Conservation (phyloP, 1,140 invertebrate species). For the Diploscapter pachys region DNA sequence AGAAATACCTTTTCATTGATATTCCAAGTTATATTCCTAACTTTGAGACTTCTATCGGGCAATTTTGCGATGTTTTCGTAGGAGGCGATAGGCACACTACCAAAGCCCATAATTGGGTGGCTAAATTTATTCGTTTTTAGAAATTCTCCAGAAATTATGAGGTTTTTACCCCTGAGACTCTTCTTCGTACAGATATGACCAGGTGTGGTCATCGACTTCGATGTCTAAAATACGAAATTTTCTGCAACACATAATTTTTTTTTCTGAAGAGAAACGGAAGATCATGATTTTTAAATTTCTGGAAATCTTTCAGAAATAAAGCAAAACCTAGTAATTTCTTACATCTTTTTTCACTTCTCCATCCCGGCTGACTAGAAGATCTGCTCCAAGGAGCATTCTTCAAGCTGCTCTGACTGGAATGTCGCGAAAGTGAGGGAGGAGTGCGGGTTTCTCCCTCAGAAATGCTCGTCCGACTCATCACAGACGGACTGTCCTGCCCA, state of each 20-base stretch:
- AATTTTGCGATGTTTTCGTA: conserved; percentile 21
- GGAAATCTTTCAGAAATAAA: too few species aligned
- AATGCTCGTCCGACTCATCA: too few species aligned
- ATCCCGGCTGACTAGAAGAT: conserved; percentile 16
- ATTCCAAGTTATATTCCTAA: conserved; percentile 29
- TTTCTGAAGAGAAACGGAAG: too few species aligned
- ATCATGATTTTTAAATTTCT: too few species aligned
- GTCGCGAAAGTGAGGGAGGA: too few species aligned
- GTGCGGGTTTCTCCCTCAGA: too few species aligned
- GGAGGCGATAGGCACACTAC: conserved; percentile 23
- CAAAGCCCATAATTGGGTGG: conserved; percentile 23
- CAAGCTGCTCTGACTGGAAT: too few species aligned
- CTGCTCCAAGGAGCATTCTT: background rate
- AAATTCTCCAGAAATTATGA: background rate
- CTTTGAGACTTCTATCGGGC: conserved; percentile 19
- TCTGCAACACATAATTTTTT: background rate
- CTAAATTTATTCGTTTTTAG: conserved; percentile 12
- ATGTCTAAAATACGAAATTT: conserved; percentile 22
- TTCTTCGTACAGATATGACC: conserved; percentile 10
- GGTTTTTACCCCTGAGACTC: background rate
- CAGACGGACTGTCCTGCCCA: too few species aligned
- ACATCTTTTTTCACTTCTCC: conserved; percentile 9
- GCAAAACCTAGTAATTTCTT: background rate
- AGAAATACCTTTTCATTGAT: conserved; percentile 25
- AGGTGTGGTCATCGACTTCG: conserved; percentile 27